phyloP scores from a whole-genome alignment of 1,140 invertebrate genomes.

The Ooceraea biroi region DNA sequence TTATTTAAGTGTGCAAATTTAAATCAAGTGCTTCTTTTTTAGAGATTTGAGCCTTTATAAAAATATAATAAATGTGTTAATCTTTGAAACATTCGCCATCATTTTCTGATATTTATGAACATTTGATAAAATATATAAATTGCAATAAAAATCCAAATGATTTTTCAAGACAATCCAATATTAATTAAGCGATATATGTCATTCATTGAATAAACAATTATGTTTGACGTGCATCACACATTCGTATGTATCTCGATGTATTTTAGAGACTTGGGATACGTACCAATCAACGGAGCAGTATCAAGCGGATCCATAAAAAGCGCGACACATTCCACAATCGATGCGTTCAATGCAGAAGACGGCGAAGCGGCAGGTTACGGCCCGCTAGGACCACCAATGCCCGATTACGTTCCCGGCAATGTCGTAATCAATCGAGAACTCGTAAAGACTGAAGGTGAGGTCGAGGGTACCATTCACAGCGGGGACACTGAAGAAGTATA shows the following conservation, averaged over 20 bases:
- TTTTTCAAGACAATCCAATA: too few relatives aligned
- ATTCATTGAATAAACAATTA: not conserved
- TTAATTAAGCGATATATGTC: not conserved
- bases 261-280: constrained; percentile 74
- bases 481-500: not conserved
- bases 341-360: not conserved
- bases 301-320: not conserved
- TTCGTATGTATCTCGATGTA: not conserved
- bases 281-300: constrained; percentile 41
- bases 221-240: not conserved
- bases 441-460: not conserved
- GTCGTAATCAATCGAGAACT: constrained; percentile 50
- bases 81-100: too few relatives aligned
- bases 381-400: constrained; percentile 66
- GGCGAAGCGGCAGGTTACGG: constrained; percentile 56
- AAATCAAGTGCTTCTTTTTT: too few relatives aligned
- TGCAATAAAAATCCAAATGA: too few relatives aligned
- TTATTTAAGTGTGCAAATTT: too few relatives aligned
- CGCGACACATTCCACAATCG: not conserved
- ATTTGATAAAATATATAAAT: too few relatives aligned
- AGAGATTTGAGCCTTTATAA: too few relatives aligned
- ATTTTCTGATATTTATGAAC: too few relatives aligned
- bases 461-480: not conserved
- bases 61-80: too few relatives aligned
- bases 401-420: constrained; percentile 68